phyloP scores from a whole-genome alignment of 2,797 vertebrate species.

The Harpagifer antarcticus region DNA sequence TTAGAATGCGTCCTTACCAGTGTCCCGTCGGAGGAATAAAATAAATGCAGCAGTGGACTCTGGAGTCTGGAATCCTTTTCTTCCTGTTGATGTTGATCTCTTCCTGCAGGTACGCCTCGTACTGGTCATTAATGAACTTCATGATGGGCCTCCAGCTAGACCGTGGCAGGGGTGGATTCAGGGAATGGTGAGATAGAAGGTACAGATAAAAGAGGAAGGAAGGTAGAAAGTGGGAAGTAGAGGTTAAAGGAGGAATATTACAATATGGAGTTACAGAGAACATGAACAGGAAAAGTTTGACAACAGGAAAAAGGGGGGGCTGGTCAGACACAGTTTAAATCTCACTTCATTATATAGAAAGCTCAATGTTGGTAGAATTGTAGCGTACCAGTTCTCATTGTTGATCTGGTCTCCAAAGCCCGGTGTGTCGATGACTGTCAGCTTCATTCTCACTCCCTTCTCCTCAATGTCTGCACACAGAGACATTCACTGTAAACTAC shows the following conservation, averaged over 20 bases:
- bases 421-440: constrained; percentile 97
- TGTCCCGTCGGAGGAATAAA: constrained; percentile 96
- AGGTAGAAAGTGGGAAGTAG: background rate
- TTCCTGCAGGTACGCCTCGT: constrained; percentile 95
- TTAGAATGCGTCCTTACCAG: constrained; percentile 82
- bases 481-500: constrained; percentile 10
- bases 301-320: constrained; percentile 18
- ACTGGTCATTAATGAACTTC: constrained; percentile 96
- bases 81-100: constrained; percentile 95
- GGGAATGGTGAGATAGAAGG: background rate
- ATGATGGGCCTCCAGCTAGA: constrained; percentile 96
- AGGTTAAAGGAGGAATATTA: constrained; percentile 23
- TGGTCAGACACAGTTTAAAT: constrained; percentile 21
- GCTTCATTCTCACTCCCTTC: constrained; percentile 98
- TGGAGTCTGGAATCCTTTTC: constrained; percentile 93
- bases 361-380: background rate
- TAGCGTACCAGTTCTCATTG: constrained; percentile 95
- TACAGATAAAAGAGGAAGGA: background rate
- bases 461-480: constrained; percentile 92
- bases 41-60: constrained; percentile 97
- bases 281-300: constrained; percentile 15
- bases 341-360: background rate
- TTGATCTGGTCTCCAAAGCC: constrained; percentile 99
- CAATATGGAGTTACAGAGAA: constrained; percentile 4
- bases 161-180: background rate